Percentiles rank a stretch among this genome's conserved stretches.
These are phyloP conservation scores for Aleiodes leptofemur DNA, from an alignment of 2,888 invertebrate genomes.

Conservation along the genomic window DNA sequence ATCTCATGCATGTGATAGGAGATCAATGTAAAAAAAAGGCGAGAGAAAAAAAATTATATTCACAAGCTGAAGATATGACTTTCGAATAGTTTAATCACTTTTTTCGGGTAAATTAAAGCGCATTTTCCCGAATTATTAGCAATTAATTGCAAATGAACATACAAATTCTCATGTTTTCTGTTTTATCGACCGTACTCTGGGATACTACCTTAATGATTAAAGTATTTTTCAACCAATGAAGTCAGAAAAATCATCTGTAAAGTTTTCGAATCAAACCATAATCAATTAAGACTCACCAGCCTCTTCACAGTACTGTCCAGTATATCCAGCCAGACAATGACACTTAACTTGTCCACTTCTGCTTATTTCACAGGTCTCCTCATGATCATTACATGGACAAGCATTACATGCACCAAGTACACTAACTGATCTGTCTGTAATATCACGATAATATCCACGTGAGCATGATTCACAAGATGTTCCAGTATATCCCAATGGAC, in stretches of 20 bases:
- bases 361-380: slow-evolving; percentile 80
- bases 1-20: too few species aligned
- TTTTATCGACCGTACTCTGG: too few species aligned
- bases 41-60: too few species aligned
- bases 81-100: too few species aligned
- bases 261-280: slow-evolving; percentile 26
- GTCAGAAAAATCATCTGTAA: neutral
- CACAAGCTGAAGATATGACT: too few species aligned
- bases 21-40: too few species aligned
- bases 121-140: too few species aligned
- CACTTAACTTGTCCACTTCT: slow-evolving; percentile 79
- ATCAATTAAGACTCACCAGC: slow-evolving; percentile 75
- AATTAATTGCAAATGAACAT: too few species aligned
- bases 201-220: too few species aligned
- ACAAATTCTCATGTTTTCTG: too few species aligned
- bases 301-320: slow-evolving; percentile 82
- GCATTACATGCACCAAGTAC: slow-evolving; percentile 79
- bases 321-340: slow-evolving; percentile 83
- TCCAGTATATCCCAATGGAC: slow-evolving; percentile 88
- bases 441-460: slow-evolving; percentile 84
- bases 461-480: slow-evolving; percentile 89
- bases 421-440: slow-evolving; percentile 75
- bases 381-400: slow-evolving; percentile 88
- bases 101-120: too few species aligned
- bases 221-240: neutral